Percentiles rank a stretch among this genome's conserved stretches.
Evolutionary conservation across 2,888 invertebrate species (phyloP).

Genomic region (Stegana nigrithorax): DNA sequence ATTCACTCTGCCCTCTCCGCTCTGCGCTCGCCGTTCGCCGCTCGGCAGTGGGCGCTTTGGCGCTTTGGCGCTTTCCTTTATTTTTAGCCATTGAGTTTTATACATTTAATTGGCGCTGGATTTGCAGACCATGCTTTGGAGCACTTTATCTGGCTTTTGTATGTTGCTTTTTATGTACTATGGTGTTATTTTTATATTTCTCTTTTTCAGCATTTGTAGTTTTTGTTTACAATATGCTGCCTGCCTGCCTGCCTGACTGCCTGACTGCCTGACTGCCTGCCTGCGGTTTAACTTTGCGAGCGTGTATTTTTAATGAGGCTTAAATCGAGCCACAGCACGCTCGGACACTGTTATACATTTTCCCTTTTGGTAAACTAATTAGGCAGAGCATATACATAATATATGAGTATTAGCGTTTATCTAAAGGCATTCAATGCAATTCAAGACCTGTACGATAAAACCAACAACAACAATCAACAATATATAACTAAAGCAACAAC

Average conservation of each 20-base stretch:
- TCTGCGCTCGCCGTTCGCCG: neutral
- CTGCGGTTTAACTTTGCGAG: constrained; percentile 46
- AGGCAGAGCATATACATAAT: too few species aligned
- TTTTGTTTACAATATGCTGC: neutral
- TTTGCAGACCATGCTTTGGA: neutral
- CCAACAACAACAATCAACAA: too few species aligned
- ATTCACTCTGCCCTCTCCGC: neutral
- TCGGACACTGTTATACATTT: too few species aligned
- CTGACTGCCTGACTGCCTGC: constrained; percentile 8
- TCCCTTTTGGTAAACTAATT: too few species aligned
- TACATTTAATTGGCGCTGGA: constrained; percentile 9
- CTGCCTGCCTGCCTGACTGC: neutral
- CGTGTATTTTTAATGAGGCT: neutral
- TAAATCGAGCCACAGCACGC: neutral
- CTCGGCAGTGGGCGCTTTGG: neutral
- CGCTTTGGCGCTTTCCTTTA: neutral
- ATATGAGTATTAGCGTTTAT: too few species aligned
- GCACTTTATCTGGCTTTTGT: neutral
- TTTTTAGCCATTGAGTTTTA: constrained; percentile 10
- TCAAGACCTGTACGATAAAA: too few species aligned
- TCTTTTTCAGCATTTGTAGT: too few species aligned
- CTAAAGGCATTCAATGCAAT: too few species aligned
- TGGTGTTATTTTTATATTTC: too few species aligned
- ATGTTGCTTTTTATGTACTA: neutral
- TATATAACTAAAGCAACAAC: too few species aligned